Evolutionary conservation across 2,113 vertebrate genomes (phyloP).

Genomic region (Perca fluviatilis): DNA sequence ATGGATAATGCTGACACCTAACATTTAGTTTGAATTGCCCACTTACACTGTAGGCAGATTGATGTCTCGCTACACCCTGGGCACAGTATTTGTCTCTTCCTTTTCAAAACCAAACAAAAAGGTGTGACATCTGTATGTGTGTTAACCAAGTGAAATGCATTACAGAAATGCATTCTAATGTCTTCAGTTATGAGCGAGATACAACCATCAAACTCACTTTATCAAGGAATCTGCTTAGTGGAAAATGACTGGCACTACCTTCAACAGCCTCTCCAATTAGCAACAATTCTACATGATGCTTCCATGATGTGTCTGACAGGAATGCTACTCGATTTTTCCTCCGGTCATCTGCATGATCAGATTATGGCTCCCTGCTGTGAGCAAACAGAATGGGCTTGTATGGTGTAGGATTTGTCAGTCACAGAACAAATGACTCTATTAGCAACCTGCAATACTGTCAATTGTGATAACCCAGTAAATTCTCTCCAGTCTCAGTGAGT

Average conservation of each 20-base stretch:
- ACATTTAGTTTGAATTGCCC: conserved; percentile 22
- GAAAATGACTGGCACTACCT: neutral
- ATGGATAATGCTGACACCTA: conserved; percentile 25
- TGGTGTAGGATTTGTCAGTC: conserved; percentile 37
- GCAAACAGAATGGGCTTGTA: conserved; percentile 32
- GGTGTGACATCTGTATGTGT: neutral
- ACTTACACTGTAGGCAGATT: neutral
- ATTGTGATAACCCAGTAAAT: conserved; percentile 44
- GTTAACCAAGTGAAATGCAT: neutral
- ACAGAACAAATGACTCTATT: conserved; percentile 50
- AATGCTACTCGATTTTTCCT: conserved; percentile 49
- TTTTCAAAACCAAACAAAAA: neutral
- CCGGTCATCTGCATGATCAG: conserved; percentile 35
- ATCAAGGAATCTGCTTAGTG: conserved; percentile 16
- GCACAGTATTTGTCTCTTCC: too few species aligned
- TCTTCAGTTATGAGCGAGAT: neutral
- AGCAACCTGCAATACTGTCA: conserved; percentile 45
- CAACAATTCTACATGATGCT: conserved; percentile 19
- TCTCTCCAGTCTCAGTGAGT: conserved; percentile 1
- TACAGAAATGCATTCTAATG: neutral
- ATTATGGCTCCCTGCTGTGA: conserved; percentile 41
- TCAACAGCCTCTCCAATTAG: conserved; percentile 36
- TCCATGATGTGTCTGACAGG: neutral
- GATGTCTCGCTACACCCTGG: neutral
- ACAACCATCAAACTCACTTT: neutral